Base-by-base conservation (phyloP, 23 tunicate species). In the Styela clava region DNA sequence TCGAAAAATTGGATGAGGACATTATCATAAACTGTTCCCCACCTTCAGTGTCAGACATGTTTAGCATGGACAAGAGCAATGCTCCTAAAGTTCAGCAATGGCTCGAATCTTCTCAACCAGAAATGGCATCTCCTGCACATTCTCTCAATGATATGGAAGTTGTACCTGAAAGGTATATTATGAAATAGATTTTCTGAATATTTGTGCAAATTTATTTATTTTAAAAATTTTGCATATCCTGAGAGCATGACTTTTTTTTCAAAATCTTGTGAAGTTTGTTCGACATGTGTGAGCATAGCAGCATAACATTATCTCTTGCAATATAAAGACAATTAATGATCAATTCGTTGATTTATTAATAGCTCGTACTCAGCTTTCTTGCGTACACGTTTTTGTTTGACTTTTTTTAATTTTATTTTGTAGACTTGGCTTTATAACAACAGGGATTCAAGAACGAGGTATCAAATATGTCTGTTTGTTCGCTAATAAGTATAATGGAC, bases 401-500 rank as follows among this genome's bases (percentile, higher is more conserved):
- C n/a, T n/a, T n/a, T n/a, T n/a, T n/a, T n/a, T n/a, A n/a, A n/a
- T n/a, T 0, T 25, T 25, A 1, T 25, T 67, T 67, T 67, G 16
- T 16, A 78, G 69, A 64, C 35, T 89, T 26, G 95, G 95, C 23
- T 3, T 89, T 1, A 81, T 89, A 86, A 77, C 88, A 1, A 84
- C 89, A 61, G 88, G 88, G 1, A 62, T 89, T 18, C 68, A 67
- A 12, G 95, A 87, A 67, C 76, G 81, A 33, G 95, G 64, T 7
- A 61, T 80, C 3, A 1, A 27, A 24, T 56, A 73, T 9, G 89
- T 85, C 33, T 33, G 33, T 35, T n/a, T 51, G 26, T 79, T 89
- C 33, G 86, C 95, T 32, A 89, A 85, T 71, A 80, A 70, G 44
- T 85, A 74, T 56, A 69, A 78, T n/a, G 95, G 89, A 19, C 63